Percentiles rank a stretch among this genome's conserved stretches.
These are phyloP conservation scores for Ooceraea biroi DNA, from an alignment of 1,140 invertebrate genomes.

Conservation along the genomic window DNA sequence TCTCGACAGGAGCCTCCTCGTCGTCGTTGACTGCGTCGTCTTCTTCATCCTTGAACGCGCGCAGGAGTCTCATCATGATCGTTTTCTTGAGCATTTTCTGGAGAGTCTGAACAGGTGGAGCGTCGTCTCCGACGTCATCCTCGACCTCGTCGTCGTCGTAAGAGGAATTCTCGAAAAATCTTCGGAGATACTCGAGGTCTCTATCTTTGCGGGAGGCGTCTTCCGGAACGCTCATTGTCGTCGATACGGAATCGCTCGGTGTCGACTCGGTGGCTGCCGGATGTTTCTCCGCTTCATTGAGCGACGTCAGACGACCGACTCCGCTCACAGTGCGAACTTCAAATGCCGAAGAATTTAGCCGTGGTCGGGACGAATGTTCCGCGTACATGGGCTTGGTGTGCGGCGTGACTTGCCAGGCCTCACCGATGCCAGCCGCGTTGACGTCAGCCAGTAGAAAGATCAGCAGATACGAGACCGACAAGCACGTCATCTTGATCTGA, in stretches of 20 bases:
- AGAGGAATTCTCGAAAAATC: conserved; percentile 2
- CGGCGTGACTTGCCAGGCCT: conserved; percentile 79
- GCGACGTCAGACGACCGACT: conserved; percentile 66
- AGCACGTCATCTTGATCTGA: conserved; percentile 50
- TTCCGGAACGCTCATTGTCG: background rate
- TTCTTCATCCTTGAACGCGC: background rate
- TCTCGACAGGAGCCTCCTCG: background rate
- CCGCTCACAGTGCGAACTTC: conserved; percentile 78
- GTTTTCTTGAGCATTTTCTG: conserved; percentile 52
- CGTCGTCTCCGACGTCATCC: background rate
- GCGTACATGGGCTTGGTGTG: conserved; percentile 65
- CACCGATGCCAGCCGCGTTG: conserved; percentile 74
- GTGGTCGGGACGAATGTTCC: conserved; percentile 74
- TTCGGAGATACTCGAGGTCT: background rate
- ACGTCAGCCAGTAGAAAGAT: conserved; percentile 59
- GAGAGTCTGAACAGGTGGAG: conserved; percentile 52
- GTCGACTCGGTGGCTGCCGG: background rate
- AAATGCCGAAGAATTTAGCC: conserved; percentile 77
- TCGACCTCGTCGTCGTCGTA: background rate
- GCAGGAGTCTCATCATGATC: conserved; percentile 47
- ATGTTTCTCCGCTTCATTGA: conserved; percentile 25
- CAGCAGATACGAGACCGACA: conserved; percentile 36
- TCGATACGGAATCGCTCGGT: background rate
- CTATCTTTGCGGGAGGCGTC: background rate
- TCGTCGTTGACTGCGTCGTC: conserved; percentile 25